A percentile compares a stretch with the other conserved stretches of the same genome.
phyloP scores from a whole-genome alignment of 2,797 vertebrate genomes.

The Uromys caudimaculatus region DNA sequence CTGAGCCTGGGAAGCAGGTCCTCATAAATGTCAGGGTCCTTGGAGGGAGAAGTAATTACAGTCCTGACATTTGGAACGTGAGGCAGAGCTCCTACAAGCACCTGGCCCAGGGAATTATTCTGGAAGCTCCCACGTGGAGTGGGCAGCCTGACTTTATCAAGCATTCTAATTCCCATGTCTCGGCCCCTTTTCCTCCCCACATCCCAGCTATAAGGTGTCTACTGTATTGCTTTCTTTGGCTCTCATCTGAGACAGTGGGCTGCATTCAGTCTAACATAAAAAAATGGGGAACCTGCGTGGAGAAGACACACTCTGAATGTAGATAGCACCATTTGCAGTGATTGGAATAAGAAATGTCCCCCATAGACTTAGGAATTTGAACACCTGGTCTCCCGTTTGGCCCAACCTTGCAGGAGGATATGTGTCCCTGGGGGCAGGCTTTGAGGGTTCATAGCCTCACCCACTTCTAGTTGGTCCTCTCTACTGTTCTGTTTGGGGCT shows the following conservation, averaged over 20 bases:
- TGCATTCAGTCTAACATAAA: background rate
- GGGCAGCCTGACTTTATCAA: background rate
- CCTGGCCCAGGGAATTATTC: background rate
- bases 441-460: background rate
- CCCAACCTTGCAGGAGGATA: background rate
- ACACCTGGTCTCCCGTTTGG: background rate
- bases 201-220: background rate
- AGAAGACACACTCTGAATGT: background rate
- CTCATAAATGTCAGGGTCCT: conserved; percentile 69
- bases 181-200: background rate
- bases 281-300: background rate
- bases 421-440: background rate
- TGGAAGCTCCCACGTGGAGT: background rate
- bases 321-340: background rate
- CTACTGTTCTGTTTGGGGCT: background rate
- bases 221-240: no score
- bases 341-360: background rate
- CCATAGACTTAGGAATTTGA: background rate
- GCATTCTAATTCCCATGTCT: background rate
- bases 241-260: background rate
- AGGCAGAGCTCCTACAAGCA: conserved; percentile 31
- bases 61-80: conserved; percentile 66
- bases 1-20: background rate
- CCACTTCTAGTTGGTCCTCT: background rate
- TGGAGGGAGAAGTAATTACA: conserved; percentile 67